Evolutionary conservation across 1,140 invertebrate species (phyloP), one percentile per base, ranked within the genome.

Genomic region (Maconellicoccus hirsutus): DNA sequence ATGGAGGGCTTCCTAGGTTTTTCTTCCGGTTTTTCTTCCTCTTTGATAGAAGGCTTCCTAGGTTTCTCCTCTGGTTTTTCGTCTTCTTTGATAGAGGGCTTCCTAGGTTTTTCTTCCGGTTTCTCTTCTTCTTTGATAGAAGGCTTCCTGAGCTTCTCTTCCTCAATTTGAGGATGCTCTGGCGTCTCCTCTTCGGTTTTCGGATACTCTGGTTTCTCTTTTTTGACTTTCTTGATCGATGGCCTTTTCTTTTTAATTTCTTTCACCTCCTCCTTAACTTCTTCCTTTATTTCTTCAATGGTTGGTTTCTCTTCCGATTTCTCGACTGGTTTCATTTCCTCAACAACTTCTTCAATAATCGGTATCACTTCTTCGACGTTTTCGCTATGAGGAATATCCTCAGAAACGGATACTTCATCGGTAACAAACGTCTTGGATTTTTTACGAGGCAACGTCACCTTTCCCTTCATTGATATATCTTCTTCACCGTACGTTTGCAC

Each of bases 401-500:
- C 61, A 66, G 61, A 3, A 19, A 66, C 39, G 8, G 70, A 39
- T 33, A 70, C 38, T 52, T 70, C 70, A 8, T 70, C 70, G 19
- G 70, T 42, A 1, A 71, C 70, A 0, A 72, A 71, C 3, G 59
- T 52, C 66, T 73, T 72, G 52, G 29, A 25, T 52, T 84, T 86
- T 38, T 86, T 87, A 75, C 87, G 79, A 73, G 84, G 91, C 19
- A 91, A 73, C 80, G 87, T 89, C 4, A 91, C 85, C 80, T 89
- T 91, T 72, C 89, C 88, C 10, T 88, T 87, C 85, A 92, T 88
- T 4, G 88, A 89, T 73, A 92, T 88, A 79, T 92, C 89, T 81
- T 92, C 89, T 80, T 92, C 90, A 63, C 89, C 89, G 78, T 92
- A 92, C 0, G 87, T 88, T 79, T 91, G 88, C 59, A 91, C 79